phyloP scores from a whole-genome alignment of 2,797 vertebrate species.

The Steatocranus sp. region DNA sequence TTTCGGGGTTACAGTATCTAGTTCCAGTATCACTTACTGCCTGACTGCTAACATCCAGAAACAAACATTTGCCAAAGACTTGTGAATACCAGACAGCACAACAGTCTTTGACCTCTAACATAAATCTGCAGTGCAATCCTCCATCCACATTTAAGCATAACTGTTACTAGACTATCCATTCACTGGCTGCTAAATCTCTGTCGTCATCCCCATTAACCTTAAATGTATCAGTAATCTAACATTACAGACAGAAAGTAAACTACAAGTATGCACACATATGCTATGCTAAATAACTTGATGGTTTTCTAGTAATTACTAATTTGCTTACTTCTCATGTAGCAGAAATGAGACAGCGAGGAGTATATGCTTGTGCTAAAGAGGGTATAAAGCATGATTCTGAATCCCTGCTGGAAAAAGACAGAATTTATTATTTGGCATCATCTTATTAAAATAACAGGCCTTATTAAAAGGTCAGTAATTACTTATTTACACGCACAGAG shows the following conservation, averaged over 20 bases:
- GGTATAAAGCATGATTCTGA: not conserved
- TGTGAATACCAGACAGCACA: slow-evolving; percentile 6
- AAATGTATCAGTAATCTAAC: slow-evolving; percentile 29
- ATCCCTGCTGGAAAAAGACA: not conserved
- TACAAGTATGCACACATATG: slow-evolving; percentile 27
- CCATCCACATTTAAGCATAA: slow-evolving; percentile 5
- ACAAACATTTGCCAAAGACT: slow-evolving; percentile 6
- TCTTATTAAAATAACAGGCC: not conserved
- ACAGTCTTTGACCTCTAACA: slow-evolving; percentile 15
- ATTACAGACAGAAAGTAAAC: slow-evolving; percentile 29
- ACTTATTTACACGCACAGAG: not conserved
- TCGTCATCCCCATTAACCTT: slow-evolving; percentile 37
- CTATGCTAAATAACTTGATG: slow-evolving; percentile 30
- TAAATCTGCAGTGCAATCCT: slow-evolving; percentile 14
- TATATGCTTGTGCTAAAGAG: not conserved
- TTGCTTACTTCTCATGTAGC: slow-evolving; percentile 23
- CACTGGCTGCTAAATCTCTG: slow-evolving; percentile 18
- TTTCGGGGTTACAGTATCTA: slow-evolving; percentile 12
- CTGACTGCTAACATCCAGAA: slow-evolving; percentile 22
- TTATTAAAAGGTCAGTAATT: slow-evolving; percentile 1
- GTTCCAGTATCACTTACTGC: slow-evolving; percentile 8
- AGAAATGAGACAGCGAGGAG: slow-evolving; percentile 31
- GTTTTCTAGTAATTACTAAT: slow-evolving; percentile 23
- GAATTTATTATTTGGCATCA: not conserved
- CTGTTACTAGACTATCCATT: slow-evolving; percentile 6